These are phyloP conservation scores for Coreius guichenoti DNA, from an alignment of 2,797 vertebrate genomes.

Conservation along the genomic window DNA sequence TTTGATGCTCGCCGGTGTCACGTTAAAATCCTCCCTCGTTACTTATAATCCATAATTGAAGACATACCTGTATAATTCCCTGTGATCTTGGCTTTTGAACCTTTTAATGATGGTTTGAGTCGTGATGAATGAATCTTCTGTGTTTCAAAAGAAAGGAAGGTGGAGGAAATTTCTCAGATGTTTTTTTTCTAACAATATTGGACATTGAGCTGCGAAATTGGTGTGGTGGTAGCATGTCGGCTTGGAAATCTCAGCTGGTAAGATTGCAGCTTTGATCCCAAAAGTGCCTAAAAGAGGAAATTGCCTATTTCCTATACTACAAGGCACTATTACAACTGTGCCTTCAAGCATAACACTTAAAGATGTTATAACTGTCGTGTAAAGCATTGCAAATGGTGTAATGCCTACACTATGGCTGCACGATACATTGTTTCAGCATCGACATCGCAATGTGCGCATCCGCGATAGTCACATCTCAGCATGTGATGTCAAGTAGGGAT, in stretches of 20 bases:
- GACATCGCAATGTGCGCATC: neutral
- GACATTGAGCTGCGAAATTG: neutral
- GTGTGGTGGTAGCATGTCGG: too few species aligned
- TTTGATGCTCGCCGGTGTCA: constrained; percentile 59
- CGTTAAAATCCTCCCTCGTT: constrained; percentile 61
- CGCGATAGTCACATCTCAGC: too few species aligned
- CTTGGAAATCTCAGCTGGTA: neutral
- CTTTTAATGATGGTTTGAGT: constrained; percentile 31
- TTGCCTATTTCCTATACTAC: neutral
- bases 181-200: constrained; percentile 3
- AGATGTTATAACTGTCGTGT: neutral
- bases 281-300: neutral
- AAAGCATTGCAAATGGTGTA: neutral
- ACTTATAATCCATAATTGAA: constrained; percentile 67
- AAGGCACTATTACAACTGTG: neutral
- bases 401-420: neutral
- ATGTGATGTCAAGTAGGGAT: too few species aligned
- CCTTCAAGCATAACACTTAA: neutral
- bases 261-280: constrained; percentile 12
- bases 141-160: constrained; percentile 16
- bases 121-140: constrained; percentile 36
- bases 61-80: constrained; percentile 55
- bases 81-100: constrained; percentile 40
- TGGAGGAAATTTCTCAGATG: neutral
- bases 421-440: neutral